Conservation (phyloP, 2,797 vertebrate species). For the Discoglossus pictus region DNA sequence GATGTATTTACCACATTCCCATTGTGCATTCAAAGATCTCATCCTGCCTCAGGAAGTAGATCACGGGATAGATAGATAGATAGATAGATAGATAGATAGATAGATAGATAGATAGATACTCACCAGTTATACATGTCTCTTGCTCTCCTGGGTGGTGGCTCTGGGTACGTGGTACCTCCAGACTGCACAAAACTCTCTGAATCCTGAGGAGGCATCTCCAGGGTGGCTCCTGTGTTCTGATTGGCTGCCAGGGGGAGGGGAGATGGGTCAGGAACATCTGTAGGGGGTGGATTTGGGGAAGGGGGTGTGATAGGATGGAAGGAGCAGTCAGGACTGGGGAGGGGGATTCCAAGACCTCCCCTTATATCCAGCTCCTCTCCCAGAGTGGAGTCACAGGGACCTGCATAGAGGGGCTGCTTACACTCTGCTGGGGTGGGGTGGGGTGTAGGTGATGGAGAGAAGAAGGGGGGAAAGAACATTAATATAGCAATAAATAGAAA, state of each 20-base stretch:
- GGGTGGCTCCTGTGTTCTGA: conserved; percentile 15
- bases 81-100: too few species aligned
- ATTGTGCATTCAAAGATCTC: too few species aligned
- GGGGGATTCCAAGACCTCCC: conserved; percentile 19
- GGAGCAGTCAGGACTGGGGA: conserved; percentile 50
- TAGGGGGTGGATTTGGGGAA: conserved; percentile 24
- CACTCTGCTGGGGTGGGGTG: conserved; percentile 48
- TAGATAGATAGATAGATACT: neutral
- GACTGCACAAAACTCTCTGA: conserved; percentile 18
- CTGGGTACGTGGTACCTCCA: conserved; percentile 3
- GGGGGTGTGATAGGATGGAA: conserved; percentile 44
- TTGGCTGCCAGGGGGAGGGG: conserved; percentile 13
- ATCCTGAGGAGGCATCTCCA: conserved; percentile 17
- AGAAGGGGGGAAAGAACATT: neutral
- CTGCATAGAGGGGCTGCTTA: conserved; percentile 52
- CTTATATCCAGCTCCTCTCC: conserved; percentile 54
- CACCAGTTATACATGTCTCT: conserved; percentile 28
- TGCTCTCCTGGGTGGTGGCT: neutral
- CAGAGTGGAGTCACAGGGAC: conserved; percentile 67
- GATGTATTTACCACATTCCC: too few species aligned
- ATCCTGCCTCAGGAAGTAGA: too few species aligned
- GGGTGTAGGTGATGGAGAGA: too few species aligned
- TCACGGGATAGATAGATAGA: too few species aligned
- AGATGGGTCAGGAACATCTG: conserved; percentile 3
- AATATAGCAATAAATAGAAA: too few species aligned